phyloP scores from a whole-genome alignment of 2,113 vertebrate genomes.

The Hyla sarda region DNA sequence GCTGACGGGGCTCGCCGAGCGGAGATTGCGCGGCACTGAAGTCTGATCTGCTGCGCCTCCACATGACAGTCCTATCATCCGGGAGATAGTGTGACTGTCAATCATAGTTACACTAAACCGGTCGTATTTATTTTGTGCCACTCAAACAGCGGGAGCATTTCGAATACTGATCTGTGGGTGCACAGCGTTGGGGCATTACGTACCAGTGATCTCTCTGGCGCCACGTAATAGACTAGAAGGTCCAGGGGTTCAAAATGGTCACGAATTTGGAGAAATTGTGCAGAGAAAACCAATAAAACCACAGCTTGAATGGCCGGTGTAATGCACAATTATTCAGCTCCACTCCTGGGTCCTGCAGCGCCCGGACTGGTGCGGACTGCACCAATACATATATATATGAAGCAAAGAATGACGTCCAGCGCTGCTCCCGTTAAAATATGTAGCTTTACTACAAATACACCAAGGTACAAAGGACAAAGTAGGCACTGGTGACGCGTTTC shows the following conservation, averaged over 20 bases:
- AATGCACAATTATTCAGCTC: too few species aligned
- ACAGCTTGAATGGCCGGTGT: not conserved
- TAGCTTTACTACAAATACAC: too few species aligned
- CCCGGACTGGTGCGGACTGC: too few species aligned
- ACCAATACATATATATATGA: too few species aligned
- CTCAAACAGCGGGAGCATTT: conserved; percentile 1
- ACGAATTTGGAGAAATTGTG: not conserved
- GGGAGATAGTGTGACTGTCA: not conserved
- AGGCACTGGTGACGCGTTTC: too few species aligned
- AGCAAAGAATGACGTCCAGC: too few species aligned
- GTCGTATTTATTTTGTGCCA: not conserved
- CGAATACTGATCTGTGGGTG: not conserved
- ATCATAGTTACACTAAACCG: not conserved
- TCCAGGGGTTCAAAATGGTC: not conserved
- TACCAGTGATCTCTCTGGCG: not conserved
- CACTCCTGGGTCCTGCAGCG: too few species aligned
- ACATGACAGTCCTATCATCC: conserved; percentile 14
- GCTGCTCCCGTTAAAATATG: too few species aligned
- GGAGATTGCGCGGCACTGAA: not conserved
- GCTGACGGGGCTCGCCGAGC: not conserved
- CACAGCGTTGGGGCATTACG: not conserved
- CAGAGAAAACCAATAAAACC: not conserved
- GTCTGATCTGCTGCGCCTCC: conserved; percentile 3
- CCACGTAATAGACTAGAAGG: not conserved
- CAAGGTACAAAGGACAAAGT: too few species aligned